These are phyloP conservation scores for Hyperopisus bebe DNA, from an alignment of 2,113 vertebrate species.

Conservation along the genomic window DNA sequence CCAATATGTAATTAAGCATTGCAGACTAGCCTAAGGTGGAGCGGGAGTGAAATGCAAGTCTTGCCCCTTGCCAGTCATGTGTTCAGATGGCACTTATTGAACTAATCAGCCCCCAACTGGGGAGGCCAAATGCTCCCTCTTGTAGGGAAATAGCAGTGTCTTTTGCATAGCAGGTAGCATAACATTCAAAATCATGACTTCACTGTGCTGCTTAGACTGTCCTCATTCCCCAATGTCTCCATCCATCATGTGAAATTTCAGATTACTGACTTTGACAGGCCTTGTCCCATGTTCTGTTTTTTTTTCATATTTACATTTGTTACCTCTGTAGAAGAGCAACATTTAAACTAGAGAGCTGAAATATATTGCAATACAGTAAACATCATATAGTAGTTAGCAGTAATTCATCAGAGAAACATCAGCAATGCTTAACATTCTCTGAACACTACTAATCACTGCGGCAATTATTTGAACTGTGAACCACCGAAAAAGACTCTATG, in stretches of 20 bases:
- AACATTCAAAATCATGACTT: background rate
- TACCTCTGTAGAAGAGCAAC: background rate
- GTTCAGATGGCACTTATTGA: background rate
- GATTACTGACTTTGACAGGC: background rate
- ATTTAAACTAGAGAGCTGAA: background rate
- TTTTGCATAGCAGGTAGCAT: background rate
- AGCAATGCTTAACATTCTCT: background rate
- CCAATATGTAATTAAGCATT: background rate
- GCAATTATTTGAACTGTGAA: background rate
- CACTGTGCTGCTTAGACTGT: background rate
- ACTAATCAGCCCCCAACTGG: background rate
- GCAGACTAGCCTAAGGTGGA: background rate
- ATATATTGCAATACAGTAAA: background rate
- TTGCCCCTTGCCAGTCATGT: background rate
- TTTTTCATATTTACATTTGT: background rate
- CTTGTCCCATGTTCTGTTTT: background rate
- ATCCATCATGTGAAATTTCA: background rate
- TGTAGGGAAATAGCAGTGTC: background rate
- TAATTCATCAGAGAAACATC: background rate
- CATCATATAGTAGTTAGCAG: background rate
- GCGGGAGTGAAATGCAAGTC: background rate
- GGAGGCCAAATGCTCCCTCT: background rate
- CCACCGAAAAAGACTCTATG: background rate
- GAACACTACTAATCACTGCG: background rate
- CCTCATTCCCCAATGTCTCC: background rate